Base-by-base conservation (phyloP, 2,797 vertebrate genomes). In the Cottoperca gobio region DNA sequence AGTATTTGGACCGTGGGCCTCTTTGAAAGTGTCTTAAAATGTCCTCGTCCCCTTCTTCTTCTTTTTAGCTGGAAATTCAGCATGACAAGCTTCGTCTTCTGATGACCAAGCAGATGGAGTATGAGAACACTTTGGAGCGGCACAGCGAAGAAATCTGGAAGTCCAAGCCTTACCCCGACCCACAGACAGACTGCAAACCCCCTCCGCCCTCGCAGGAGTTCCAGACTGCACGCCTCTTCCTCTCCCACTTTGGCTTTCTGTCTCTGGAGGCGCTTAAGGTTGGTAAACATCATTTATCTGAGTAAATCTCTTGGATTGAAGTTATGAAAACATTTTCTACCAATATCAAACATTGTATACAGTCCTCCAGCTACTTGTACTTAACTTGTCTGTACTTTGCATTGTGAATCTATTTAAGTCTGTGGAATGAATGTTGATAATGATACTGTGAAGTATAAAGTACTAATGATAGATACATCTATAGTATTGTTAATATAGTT, bases 181-280 rank as follows among this genome's bases (percentile, higher is more conserved):
- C 97, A 0, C 31, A 95, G 81, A 97, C 96, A 0, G 97, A 99
- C 77, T 99, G 97, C 82, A 97, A 96, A 82, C 97, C 97, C 16
- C 97, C 96, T 0, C 84, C 95, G 0, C 95, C 97, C 2, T 95
- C 97, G 0, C 97, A 98, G 92, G 97, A 98, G 90, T 99, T 98
- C 92, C 97, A 99, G 90, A 99, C 97, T 5, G 97, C 97, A 1
- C 97, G 97, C 24, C 96, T 99, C 62, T 97, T 99, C 91, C 96
- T 99, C 70, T 99, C 97, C 1, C 97, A 99, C 81, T 97, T 98
- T 0, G 97, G 97, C 39, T 98, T 99, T 91, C 95, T 99, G 76
- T 99, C 97, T 0, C 93, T 98, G 76, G 97, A 99, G 86, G 97
- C 97, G 7, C 78, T 99, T 81, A 99, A 99, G 96, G 97, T 98